Conservation (phyloP, 2,113 vertebrate species). For the Marmota monax region DNA sequence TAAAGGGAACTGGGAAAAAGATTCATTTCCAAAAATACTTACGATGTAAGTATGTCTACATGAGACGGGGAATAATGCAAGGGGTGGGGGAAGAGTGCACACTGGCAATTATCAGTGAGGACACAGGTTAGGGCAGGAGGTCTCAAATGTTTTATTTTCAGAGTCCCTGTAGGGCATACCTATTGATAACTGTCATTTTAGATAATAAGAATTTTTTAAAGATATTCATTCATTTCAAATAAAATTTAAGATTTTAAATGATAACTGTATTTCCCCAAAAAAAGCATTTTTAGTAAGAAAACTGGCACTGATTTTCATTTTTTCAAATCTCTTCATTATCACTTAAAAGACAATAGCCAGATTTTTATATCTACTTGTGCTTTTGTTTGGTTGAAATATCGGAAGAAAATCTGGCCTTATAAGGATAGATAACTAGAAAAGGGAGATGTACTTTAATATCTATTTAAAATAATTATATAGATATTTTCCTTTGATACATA, state of each 20-base stretch:
- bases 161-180: neutral
- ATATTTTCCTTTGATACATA: neutral
- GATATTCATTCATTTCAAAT: slow-evolving; percentile 30
- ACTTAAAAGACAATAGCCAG: neutral
- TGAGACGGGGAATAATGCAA: neutral
- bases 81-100: neutral
- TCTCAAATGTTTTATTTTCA: neutral
- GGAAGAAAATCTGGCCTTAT: slow-evolving; percentile 47
- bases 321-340: slow-evolving; percentile 26
- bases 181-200: neutral
- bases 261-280: neutral
- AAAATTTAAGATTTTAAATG: slow-evolving; percentile 33
- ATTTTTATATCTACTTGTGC: neutral
- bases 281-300: slow-evolving; percentile 42
- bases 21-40: neutral
- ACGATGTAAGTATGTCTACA: neutral
- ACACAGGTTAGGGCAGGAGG: neutral
- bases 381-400: slow-evolving; percentile 10
- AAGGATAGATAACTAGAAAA: neutral
- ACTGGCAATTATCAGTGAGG: neutral
- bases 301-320: neutral
- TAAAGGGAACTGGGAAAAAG: neutral
- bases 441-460: neutral
- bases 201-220: slow-evolving; percentile 31
- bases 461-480: neutral